Percentiles rank a stretch among this genome's conserved stretches.
These are phyloP conservation scores for Apeltes quadracus DNA, from an alignment of 2,113 vertebrate genomes.

Conservation along the genomic window DNA sequence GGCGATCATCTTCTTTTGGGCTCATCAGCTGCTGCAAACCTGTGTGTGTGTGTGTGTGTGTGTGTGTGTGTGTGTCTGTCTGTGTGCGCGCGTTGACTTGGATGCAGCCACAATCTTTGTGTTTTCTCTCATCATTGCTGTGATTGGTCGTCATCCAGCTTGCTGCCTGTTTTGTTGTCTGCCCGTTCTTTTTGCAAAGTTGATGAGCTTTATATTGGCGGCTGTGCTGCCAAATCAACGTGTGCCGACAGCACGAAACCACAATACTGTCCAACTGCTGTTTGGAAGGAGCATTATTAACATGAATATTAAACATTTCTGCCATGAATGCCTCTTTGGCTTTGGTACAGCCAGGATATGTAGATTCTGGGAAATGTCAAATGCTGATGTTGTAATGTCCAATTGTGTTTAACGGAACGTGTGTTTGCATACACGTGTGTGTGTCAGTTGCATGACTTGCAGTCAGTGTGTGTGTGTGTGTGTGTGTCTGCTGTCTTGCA, in stretches of 20 bases:
- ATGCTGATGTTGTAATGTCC: constrained; percentile 62
- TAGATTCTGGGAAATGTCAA: constrained; percentile 64
- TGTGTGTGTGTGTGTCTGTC: background rate
- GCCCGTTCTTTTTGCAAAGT: constrained; percentile 54
- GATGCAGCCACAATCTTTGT: constrained; percentile 51
- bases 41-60: constrained; percentile 14
- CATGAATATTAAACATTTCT: constrained; percentile 58
- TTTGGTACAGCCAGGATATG: constrained; percentile 60
- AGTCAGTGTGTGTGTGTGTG: constrained; percentile 18
- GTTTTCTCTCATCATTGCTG: constrained; percentile 54
- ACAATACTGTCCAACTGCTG: constrained; percentile 64
- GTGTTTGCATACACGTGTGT: constrained; percentile 8
- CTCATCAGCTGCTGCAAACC: constrained; percentile 48
- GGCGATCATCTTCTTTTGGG: constrained; percentile 25
- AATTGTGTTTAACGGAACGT: constrained; percentile 54
- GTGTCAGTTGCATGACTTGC: constrained; percentile 66
- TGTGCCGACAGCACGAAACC: constrained; percentile 54
- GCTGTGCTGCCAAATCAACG: constrained; percentile 59
- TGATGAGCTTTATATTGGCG: constrained; percentile 67
- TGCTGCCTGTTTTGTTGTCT: constrained; percentile 58
- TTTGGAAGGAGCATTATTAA: constrained; percentile 51
- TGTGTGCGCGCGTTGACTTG: constrained; percentile 34
- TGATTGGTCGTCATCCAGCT: constrained; percentile 55
- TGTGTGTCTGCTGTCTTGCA: constrained; percentile 43
- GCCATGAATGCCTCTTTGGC: constrained; percentile 73